Evolutionary conservation across 2,888 invertebrate species (phyloP), one percentile per base, ranked within the genome.

Genomic region (Dione juno): DNA sequence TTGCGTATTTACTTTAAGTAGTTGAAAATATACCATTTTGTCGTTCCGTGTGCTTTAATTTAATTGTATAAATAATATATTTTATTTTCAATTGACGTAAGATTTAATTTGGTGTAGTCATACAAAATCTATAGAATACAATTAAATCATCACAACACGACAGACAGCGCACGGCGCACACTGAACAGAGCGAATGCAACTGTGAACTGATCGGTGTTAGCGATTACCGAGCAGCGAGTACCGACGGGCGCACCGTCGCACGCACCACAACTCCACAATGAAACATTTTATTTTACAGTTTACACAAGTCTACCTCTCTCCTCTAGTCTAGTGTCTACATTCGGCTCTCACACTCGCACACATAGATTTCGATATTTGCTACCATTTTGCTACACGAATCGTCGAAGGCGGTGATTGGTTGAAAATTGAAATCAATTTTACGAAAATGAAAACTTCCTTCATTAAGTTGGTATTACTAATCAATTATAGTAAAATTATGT

Each of bases 401-500:
- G 64, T 58, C 63, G 41, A 52, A 19, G n/a, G 16, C 37, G 58
- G 21, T 65, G 58, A 68, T 68, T 71, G 71, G 71, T 71, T 68
- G 57, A 58, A 54, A 50, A 68, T 71, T 68, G 57, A 58, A 54
- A 50, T 64, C 41, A 59, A 67, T 67, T 65, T 57, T 57, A 68
- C 69, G 37, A 45, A 68, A 69, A 74, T 69, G 48, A 64, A 69
- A 68, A 52, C 35, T 71, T 21, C 48, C 58, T 41, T 65, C 43
- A 41, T 67, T 53, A 75, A 58, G 73, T 75, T 75, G 75, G 75
- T 68, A 75, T 50, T 50, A 67, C 52, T 66, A 69, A 75, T 73
- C 73, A 73, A 75, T 75, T 69, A 71, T 53, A 58, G 9, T 54
- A 13, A 41, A 52, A 63, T 41, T 19, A 43, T 45, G 37, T n/a